Evolutionary conservation across 2,888 invertebrate genomes (phyloP), one percentile per base, ranked within the genome.

Genomic region (Eueremaeus valkanovi): DNA sequence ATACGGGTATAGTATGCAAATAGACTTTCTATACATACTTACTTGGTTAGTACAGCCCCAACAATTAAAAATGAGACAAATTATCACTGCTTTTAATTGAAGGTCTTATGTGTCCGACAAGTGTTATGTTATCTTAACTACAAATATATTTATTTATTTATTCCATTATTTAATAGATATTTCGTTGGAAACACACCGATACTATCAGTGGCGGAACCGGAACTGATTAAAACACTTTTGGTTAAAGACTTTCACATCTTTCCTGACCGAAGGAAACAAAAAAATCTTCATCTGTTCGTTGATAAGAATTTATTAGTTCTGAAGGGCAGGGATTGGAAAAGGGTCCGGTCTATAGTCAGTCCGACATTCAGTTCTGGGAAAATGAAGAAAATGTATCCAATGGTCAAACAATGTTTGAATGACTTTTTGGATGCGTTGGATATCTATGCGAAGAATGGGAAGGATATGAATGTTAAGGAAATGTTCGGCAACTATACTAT

Each of bases 401-500:
- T n/a, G n/a, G n/a, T n/a, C n/a, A n/a, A n/a, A n/a, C n/a, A n/a
- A n/a, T n/a, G n/a, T n/a, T n/a, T n/a, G n/a, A n/a, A 31, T 74
- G 33, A 73, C 5, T 36, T 66, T n/a, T 9, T 21, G 2, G 29
- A 40, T 0, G 11, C 16, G 18, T 51, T 40, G n/a, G 0, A 51
- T 16, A 5, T 13, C 9, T 8, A 27, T n/a, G 58, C 87, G 85
- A 13, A 89, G 6, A 9, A 51, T 27, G 24, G 33, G 21, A 40
- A 24, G 13, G 5, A 11, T 29, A 31, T 66, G 29, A 31, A 66
- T 29, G 5, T 29, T 3, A 66, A 66, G 21, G 21, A n/a, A 66
- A 24, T 29, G 33, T 66, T 66, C 21, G 87, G 87, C 8, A 86
- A 86, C 79, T 88, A 87, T 80, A 85, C 87, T 1, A 87, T 88